Conservation (phyloP, 2,888 invertebrate genomes). For the Patella caerulea region DNA sequence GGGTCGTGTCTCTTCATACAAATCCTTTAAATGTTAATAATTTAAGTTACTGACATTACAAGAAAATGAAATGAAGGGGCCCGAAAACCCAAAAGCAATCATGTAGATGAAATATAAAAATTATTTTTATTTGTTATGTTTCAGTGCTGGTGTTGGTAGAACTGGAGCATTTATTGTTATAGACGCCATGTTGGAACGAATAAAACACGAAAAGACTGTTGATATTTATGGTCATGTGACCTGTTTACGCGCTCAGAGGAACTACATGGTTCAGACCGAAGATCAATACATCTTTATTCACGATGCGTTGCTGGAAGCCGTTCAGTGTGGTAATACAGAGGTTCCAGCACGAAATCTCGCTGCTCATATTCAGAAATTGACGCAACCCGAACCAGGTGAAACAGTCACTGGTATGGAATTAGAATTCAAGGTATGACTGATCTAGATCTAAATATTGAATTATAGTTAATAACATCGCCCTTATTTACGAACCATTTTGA, state of each 20-base stretch:
- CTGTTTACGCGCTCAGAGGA: slow-evolving; percentile 95
- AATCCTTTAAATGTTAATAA: too few relatives aligned
- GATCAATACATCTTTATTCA: slow-evolving; percentile 99
- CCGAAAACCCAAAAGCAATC: too few relatives aligned
- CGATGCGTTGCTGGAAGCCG: slow-evolving; percentile 95
- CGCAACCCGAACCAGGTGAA: slow-evolving; percentile 78
- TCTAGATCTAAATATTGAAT: background rate
- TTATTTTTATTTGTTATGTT: slow-evolving; percentile 44
- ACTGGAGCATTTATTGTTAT: slow-evolving; percentile 99
- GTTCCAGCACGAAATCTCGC: slow-evolving; percentile 95
- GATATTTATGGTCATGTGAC: slow-evolving; percentile 99
- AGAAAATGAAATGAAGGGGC: too few relatives aligned
- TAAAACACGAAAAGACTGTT: slow-evolving; percentile 96
- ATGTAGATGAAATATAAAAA: too few relatives aligned
- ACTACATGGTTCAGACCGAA: slow-evolving; percentile 98
- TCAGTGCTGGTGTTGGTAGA: slow-evolving; percentile 86
- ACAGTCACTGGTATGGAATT: slow-evolving; percentile 70
- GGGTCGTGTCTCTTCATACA: too few relatives aligned
- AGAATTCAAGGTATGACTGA: slow-evolving; percentile 66
- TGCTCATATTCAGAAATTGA: slow-evolving; percentile 93
- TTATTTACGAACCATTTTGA: too few relatives aligned
- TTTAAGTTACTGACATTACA: too few relatives aligned
- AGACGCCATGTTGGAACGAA: slow-evolving; percentile 97
- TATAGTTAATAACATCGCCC: too few relatives aligned
- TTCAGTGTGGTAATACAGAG: slow-evolving; percentile 96